phyloP scores from a whole-genome alignment of 2,113 vertebrate species.

The Eonycteris spelaea region DNA sequence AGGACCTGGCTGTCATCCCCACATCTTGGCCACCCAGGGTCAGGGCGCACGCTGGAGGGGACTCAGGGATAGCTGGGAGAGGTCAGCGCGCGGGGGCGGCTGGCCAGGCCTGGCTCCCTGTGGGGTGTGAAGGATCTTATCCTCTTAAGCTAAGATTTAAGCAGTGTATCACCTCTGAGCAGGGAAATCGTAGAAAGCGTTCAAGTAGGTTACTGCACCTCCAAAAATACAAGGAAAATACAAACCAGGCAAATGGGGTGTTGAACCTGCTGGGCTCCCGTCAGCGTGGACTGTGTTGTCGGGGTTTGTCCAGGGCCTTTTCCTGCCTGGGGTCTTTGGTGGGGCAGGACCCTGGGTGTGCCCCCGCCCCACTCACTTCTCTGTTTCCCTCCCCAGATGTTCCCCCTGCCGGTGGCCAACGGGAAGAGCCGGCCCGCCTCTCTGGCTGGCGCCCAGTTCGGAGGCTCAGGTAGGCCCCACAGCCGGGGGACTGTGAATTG shows the following conservation, averaged over 20 bases:
- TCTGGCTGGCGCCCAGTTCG: constrained; percentile 93
- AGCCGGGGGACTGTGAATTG: background rate
- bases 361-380: background rate
- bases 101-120: no score
- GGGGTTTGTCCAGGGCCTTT: no score
- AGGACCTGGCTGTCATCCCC: background rate
- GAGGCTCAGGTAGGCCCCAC: constrained; percentile 89
- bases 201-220: background rate
- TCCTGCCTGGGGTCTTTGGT: background rate
- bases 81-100: no score
- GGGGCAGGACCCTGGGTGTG: background rate
- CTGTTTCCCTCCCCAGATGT: constrained; percentile 89
- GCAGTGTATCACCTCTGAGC: background rate
- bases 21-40: background rate
- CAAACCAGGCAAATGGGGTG: no score
- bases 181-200: background rate
- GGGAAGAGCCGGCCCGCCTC: constrained; percentile 96
- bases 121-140: accelerated
- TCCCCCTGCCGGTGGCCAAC: constrained; percentile 95
- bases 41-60: background rate
- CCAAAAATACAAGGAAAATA: no score
- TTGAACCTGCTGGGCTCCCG: background rate
- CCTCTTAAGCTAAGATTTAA: background rate
- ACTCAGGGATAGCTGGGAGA: accelerated
- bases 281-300: background rate